phyloP scores from a whole-genome alignment of 2,888 invertebrate genomes.

The Anthophora plumipes region DNA sequence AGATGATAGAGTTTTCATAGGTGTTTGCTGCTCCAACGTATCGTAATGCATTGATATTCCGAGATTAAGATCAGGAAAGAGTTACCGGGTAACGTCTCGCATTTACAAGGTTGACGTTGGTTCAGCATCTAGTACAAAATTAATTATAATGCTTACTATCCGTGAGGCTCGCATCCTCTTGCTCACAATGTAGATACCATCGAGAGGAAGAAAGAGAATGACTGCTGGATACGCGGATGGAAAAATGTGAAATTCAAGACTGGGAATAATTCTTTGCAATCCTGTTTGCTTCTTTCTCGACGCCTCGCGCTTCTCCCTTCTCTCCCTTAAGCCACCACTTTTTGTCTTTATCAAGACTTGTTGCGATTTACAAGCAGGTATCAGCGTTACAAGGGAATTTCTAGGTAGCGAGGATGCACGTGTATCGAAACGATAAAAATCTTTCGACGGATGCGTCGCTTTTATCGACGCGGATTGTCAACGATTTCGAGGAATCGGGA shows the following conservation, averaged over 20 bases:
- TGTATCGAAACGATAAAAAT: background rate
- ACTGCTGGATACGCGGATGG: background rate
- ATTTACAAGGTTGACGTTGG: conserved; percentile 13
- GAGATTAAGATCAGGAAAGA: conserved; percentile 16
- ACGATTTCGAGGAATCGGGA: background rate
- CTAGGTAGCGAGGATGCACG: background rate
- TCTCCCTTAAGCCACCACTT: background rate
- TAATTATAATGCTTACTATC: conserved; percentile 13
- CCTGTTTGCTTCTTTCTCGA: background rate
- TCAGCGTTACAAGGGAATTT: background rate
- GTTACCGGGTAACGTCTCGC: conserved; percentile 7
- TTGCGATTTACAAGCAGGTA: background rate
- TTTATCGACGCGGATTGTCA: too few species aligned
- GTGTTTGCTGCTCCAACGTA: background rate
- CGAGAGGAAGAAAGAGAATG: conserved; percentile 18
- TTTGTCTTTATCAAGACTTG: background rate
- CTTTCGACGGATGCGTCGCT: too few species aligned
- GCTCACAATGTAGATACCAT: conserved; percentile 30
- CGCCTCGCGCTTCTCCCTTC: too few species aligned
- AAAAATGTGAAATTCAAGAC: conserved; percentile 20
- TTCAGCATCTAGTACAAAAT: conserved; percentile 11
- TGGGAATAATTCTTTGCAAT: conserved; percentile 8
- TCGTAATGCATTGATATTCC: conserved; percentile 19
- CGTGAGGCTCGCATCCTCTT: background rate
- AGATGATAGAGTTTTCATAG: background rate